Percentiles rank a stretch among this genome's conserved stretches.
Conservation (phyloP, 2,113 vertebrate genomes). For the Oncorhynchus gorbuscha region DNA sequence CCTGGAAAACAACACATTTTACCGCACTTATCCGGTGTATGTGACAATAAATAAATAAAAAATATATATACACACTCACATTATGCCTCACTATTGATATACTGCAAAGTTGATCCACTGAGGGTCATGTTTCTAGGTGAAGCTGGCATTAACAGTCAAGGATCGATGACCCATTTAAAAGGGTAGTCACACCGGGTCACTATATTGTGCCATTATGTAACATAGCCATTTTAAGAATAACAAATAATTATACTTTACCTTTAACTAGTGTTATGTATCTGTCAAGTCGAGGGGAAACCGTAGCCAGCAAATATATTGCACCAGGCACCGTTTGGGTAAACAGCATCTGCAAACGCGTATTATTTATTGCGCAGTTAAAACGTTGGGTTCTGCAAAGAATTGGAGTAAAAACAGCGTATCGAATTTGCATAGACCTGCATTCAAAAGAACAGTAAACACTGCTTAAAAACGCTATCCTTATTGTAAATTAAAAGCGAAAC, state of each 20-base stretch:
- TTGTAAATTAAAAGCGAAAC: background rate
- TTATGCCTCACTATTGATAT: background rate
- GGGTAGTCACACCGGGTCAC: too few relatives aligned
- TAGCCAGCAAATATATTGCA: background rate
- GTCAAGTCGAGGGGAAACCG: background rate
- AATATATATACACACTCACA: too few relatives aligned
- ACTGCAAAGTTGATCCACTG: too few relatives aligned
- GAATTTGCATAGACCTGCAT: background rate
- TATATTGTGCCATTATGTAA: too few relatives aligned
- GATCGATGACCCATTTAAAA: too few relatives aligned
- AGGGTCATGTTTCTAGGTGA: background rate
- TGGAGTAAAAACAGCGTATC: background rate
- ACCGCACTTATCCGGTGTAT: too few relatives aligned
- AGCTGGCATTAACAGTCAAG: background rate
- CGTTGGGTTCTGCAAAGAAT: background rate
- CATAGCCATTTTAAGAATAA: too few relatives aligned
- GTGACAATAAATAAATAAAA: too few relatives aligned
- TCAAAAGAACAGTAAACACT: background rate
- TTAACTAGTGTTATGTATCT: background rate
- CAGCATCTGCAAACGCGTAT: background rate
- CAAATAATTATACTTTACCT: too few relatives aligned
- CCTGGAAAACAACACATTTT: too few relatives aligned
- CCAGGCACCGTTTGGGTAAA: background rate
- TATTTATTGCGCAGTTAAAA: too few relatives aligned
- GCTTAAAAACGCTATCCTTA: background rate